Evolutionary conservation across 2,888 invertebrate genomes (phyloP).

Genomic region (Caenorhabditis sp.): DNA sequence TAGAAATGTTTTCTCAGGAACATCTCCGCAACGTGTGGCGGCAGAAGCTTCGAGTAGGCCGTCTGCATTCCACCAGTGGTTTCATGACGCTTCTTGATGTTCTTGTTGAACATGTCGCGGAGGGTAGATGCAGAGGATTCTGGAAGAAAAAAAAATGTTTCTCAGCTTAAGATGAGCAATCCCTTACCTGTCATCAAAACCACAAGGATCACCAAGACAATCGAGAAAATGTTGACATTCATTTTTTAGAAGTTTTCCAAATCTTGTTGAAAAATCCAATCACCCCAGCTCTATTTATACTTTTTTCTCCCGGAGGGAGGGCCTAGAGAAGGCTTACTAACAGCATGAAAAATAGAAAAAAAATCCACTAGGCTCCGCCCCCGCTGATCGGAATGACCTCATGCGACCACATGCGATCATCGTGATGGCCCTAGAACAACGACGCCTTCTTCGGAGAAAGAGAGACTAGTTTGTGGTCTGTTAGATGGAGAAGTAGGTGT

Average conservation of each 20-base stretch:
- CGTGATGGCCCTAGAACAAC: conserved; percentile 30
- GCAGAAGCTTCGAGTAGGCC: conserved; percentile 44
- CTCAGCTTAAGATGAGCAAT: background rate
- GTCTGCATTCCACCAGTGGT: conserved; percentile 55
- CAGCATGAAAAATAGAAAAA: conserved; percentile 23
- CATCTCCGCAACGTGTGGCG: conserved; percentile 46
- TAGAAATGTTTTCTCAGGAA: conserved; percentile 49
- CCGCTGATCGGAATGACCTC: conserved; percentile 49
- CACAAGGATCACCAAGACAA: conserved; percentile 15
- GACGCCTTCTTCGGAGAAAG: conserved; percentile 8
- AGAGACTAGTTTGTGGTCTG: conserved; percentile 49
- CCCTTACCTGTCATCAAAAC: conserved; percentile 1
- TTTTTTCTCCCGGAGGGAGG: background rate
- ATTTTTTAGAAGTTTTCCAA: conserved; percentile 15
- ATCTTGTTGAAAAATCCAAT: background rate
- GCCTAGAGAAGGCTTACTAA: background rate
- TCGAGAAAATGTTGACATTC: conserved; percentile 23
- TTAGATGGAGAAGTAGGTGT: background rate
- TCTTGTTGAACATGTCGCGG: conserved; percentile 48
- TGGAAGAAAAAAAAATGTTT: conserved; percentile 9
- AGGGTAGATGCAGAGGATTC: conserved; percentile 26
- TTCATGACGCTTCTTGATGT: conserved; percentile 46
- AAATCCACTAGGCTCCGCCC: conserved; percentile 35
- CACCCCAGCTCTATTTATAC: conserved; percentile 1
- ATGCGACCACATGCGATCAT: conserved; percentile 57